Evolutionary conservation across 1,140 invertebrate species (phyloP), one percentile per base, ranked within the genome.

Genomic region (Paramacrobiotus metropolitanus): DNA sequence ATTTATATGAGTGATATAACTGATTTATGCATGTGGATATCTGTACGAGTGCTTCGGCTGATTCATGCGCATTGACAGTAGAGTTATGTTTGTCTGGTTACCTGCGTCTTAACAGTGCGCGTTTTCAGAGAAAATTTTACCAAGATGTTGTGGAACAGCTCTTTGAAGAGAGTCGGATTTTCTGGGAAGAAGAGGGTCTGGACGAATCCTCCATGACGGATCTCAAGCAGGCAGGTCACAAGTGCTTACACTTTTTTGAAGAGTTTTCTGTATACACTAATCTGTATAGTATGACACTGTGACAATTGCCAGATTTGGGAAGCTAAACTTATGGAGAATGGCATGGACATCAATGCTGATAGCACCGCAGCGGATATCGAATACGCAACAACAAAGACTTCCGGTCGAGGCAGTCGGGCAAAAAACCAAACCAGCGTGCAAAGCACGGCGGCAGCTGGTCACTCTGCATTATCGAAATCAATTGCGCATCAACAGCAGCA

Each of bases 51-150:
- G n/a, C n/a, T n/a, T n/a, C n/a, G n/a, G n/a, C n/a, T n/a, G n/a
- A n/a, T n/a, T n/a, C n/a, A n/a, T n/a, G n/a, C n/a, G n/a, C n/a
- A n/a, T n/a, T n/a, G n/a, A n/a, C n/a, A n/a, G n/a, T n/a, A n/a
- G n/a, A n/a, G n/a, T n/a, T n/a, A n/a, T n/a, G n/a, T n/a, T n/a
- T n/a, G n/a, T n/a, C n/a, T n/a, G n/a, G n/a, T n/a, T n/a, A n/a
- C n/a, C n/a, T n/a, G n/a, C n/a, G n/a, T n/a, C n/a, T n/a, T n/a
- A n/a, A n/a, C n/a, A n/a, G n/a, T n/a, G n/a, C n/a, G n/a, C n/a
- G n/a, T n/a, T 55, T 55, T 9, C 48, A 55, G 48, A 55, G 28
- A 55, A 55, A 55, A 24, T 55, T 55, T 24, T 55, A 55, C 24
- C 48, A 24, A 24, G 48, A 55, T 9, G 48, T 55, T 15, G 15